A percentile compares a stretch with the other conserved stretches of the same genome.
These are phyloP conservation scores for Acanthurus leucopareius DNA, from an alignment of 2,797 vertebrate genomes.

Conservation along the genomic window DNA sequence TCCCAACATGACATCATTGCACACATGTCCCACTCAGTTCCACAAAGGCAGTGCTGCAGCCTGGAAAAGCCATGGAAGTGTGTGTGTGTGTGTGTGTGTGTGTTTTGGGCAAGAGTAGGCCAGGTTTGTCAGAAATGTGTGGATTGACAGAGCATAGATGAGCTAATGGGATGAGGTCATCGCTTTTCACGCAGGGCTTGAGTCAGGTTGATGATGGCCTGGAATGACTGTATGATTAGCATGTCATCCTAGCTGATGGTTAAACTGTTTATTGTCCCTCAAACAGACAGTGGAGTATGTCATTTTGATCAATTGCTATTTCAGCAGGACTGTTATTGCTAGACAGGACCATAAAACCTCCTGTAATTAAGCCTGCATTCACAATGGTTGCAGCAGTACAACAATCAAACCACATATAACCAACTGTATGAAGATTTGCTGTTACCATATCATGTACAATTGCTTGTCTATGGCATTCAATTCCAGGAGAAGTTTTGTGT, in stretches of 20 bases:
- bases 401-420: too few species aligned
- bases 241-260: slow-evolving; percentile 56
- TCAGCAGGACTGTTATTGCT: slow-evolving; percentile 56
- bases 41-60: slow-evolving; percentile 79
- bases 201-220: slow-evolving; percentile 40
- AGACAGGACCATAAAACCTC: slow-evolving; percentile 41
- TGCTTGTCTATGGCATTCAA: too few species aligned
- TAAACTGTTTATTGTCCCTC: slow-evolving; percentile 65
- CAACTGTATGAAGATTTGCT: too few species aligned
- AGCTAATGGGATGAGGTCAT: slow-evolving; percentile 78
- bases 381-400: too few species aligned
- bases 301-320: slow-evolving; percentile 65
- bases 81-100: slow-evolving; percentile 44
- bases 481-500: too few species aligned
- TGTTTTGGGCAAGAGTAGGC: slow-evolving; percentile 25
- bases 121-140: slow-evolving; percentile 63
- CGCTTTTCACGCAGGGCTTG: slow-evolving; percentile 33
- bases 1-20: slow-evolving; percentile 84
- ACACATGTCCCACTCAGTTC: slow-evolving; percentile 81
- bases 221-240: slow-evolving; percentile 41
- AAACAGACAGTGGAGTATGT: slow-evolving; percentile 49
- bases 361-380: slow-evolving; percentile 32
- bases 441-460: too few species aligned
- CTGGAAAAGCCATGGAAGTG: slow-evolving; percentile 51
- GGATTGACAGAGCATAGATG: slow-evolving; percentile 65